phyloP scores from a whole-genome alignment of 1,140 invertebrate genomes.

The Hormaphis cornu region DNA sequence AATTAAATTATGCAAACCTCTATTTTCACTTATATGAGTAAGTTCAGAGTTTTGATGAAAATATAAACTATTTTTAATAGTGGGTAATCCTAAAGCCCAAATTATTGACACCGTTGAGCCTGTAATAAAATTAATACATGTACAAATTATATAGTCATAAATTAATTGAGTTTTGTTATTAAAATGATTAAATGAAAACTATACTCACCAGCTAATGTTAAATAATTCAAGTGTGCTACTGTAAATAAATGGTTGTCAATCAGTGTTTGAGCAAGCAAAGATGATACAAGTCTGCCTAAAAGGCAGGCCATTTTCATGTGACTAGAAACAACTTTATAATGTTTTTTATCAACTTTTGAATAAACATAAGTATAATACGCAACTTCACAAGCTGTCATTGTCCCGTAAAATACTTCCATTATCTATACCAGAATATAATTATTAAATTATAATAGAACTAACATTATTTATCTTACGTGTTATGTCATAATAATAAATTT shows the following conservation, averaged over 20 bases:
- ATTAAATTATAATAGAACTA: background rate
- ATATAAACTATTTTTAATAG: slow-evolving; percentile 66
- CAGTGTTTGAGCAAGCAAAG: slow-evolving; percentile 34
- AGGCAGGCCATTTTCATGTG: slow-evolving; percentile 62
- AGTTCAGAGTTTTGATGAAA: slow-evolving; percentile 50
- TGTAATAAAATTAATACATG: slow-evolving; percentile 41
- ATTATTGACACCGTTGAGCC: slow-evolving; percentile 60
- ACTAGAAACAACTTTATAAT: slow-evolving; percentile 68
- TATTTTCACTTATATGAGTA: background rate
- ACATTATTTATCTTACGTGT: background rate
- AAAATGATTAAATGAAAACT: background rate
- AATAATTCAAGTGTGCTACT: slow-evolving; percentile 15
- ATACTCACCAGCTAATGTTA: slow-evolving; percentile 20
- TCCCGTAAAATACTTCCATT: slow-evolving; percentile 57
- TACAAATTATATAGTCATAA: background rate
- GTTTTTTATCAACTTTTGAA: slow-evolving; percentile 67
- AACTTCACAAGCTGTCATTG: slow-evolving; percentile 77
- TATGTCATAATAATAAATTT: background rate
- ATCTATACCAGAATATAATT: slow-evolving; percentile 41
- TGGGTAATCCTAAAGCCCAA: slow-evolving; percentile 65
- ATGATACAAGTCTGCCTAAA: slow-evolving; percentile 53
- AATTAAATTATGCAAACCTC: too few species aligned
- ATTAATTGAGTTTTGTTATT: background rate
- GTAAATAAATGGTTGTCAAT: slow-evolving; percentile 20
- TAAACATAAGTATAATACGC: slow-evolving; percentile 90